Conservation (phyloP, 2,113 vertebrate genomes). For the Camelus bactrianus region DNA sequence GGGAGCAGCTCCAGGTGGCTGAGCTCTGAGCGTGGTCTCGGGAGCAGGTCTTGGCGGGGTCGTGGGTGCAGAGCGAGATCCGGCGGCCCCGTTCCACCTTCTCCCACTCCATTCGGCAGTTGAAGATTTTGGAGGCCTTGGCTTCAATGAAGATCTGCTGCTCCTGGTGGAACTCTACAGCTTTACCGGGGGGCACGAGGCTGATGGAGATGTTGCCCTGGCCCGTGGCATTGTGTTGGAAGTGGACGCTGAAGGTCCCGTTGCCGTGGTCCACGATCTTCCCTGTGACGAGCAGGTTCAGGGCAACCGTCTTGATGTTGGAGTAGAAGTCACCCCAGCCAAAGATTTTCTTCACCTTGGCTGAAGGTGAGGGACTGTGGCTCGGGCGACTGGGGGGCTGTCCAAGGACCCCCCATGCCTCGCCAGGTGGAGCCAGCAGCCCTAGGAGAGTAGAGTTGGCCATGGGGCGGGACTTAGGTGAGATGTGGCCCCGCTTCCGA, state of each 20-base stretch:
- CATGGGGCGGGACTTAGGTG: conserved; percentile 74
- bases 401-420: conserved; percentile 92
- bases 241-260: conserved; percentile 97
- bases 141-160: conserved; percentile 98
- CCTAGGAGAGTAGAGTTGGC: conserved; percentile 90
- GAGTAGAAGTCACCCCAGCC: conserved; percentile 99
- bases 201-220: conserved; percentile 98
- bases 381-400: conserved; percentile 88
- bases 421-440: conserved; percentile 90
- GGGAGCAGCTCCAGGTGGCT: conserved; percentile 98
- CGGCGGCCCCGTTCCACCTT: conserved; percentile 96
- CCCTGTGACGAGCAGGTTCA: conserved; percentile 97
- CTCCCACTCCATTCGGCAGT: conserved; percentile 97
- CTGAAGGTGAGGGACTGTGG: conserved; percentile 89
- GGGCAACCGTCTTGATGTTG: conserved; percentile 98
- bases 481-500: conserved; percentile 76
- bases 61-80: conserved; percentile 96
- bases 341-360: conserved; percentile 96
- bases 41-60: conserved; percentile 97
- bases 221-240: conserved; percentile 98
- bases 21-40: conserved; percentile 97
- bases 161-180: conserved; percentile 97
- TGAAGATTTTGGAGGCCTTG: conserved; percentile 99
- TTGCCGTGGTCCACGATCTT: conserved; percentile 99
- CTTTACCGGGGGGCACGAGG: conserved; percentile 96